Percentiles rank a stretch among this genome's conserved stretches.
phyloP scores from a whole-genome alignment of 2,797 vertebrate species.

The Staurois parvus region DNA sequence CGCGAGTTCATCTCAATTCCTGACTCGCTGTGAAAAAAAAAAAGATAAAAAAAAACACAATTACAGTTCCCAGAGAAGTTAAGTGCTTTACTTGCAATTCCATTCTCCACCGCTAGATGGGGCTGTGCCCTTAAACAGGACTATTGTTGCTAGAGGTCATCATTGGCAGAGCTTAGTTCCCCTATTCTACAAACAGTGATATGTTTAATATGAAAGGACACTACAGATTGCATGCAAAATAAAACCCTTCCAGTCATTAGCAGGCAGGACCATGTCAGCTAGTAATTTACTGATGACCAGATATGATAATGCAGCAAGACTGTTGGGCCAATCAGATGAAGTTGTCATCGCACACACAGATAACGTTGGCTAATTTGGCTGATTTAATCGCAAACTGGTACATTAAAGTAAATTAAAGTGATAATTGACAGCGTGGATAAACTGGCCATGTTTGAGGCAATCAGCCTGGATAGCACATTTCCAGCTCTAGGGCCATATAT shows the following conservation, averaged over 20 bases:
- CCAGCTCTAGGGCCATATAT: not conserved
- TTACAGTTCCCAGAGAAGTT: slow-evolving; percentile 41
- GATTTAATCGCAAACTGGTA: not conserved
- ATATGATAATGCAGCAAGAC: not conserved
- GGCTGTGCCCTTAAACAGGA: slow-evolving; percentile 14
- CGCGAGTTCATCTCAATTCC: not conserved
- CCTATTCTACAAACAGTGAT: slow-evolving; percentile 49
- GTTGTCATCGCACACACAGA: not conserved
- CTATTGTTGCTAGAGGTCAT: not conserved
- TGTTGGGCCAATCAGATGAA: not conserved
- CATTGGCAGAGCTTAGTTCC: not conserved
- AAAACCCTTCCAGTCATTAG: not conserved
- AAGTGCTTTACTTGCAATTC: slow-evolving; percentile 50
- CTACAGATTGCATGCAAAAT: not conserved
- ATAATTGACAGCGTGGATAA: not conserved
- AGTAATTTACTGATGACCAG: not conserved
- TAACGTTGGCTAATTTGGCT: not conserved
- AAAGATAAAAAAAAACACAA: slow-evolving; percentile 9
- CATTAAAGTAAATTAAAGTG: not conserved
- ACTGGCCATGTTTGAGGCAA: not conserved
- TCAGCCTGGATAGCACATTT: not conserved
- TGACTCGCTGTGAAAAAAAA: not conserved
- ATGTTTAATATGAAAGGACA: slow-evolving; percentile 44
- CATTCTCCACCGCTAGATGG: slow-evolving; percentile 16
- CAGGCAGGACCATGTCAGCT: too few species aligned